A percentile compares a stretch with the other conserved stretches of the same genome.
Conservation (phyloP, 2,797 vertebrate genomes). For the Megalops cyprinoides region DNA sequence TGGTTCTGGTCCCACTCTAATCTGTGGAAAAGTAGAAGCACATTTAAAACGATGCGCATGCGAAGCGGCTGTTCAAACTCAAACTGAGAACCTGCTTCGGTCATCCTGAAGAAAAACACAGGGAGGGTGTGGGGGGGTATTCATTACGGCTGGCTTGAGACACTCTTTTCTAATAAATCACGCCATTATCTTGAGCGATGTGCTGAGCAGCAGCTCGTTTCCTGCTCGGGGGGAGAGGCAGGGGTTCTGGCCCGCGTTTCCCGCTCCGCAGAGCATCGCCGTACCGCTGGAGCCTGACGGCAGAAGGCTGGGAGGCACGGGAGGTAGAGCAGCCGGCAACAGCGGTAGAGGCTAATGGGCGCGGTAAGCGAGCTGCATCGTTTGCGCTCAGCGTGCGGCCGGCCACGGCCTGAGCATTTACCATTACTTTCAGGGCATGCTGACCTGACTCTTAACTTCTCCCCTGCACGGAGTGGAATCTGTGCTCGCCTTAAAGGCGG, state of each 20-base stretch:
- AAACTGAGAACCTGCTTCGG: background rate
- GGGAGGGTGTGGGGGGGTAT: slow-evolving; percentile 54
- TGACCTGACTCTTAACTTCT: too few relatives aligned
- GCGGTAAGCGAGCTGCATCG: background rate
- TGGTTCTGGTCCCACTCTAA: slow-evolving; percentile 11
- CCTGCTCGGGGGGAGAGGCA: slow-evolving; percentile 56
- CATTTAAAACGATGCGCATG: background rate
- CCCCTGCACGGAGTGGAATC: slow-evolving; percentile 50
- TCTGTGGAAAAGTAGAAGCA: background rate
- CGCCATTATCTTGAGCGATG: slow-evolving; percentile 70
- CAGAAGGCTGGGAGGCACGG: background rate
- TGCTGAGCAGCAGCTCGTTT: slow-evolving; percentile 64
- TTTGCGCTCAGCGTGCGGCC: background rate
- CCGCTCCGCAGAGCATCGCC: slow-evolving; percentile 22
- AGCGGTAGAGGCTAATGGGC: background rate
- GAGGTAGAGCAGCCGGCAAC: too few relatives aligned
- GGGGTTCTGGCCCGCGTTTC: slow-evolving; percentile 52
- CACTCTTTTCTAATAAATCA: slow-evolving; percentile 69
- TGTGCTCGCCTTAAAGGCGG: slow-evolving; percentile 31
- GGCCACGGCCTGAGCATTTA: too few relatives aligned
- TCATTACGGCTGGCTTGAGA: slow-evolving; percentile 68
- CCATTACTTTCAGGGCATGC: too few relatives aligned
- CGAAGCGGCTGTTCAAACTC: background rate
- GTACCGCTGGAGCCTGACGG: background rate
- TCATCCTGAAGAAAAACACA: background rate